These are phyloP conservation scores for Julus scanicus DNA, from an alignment of 2,888 invertebrate species.

Conservation along the genomic window DNA sequence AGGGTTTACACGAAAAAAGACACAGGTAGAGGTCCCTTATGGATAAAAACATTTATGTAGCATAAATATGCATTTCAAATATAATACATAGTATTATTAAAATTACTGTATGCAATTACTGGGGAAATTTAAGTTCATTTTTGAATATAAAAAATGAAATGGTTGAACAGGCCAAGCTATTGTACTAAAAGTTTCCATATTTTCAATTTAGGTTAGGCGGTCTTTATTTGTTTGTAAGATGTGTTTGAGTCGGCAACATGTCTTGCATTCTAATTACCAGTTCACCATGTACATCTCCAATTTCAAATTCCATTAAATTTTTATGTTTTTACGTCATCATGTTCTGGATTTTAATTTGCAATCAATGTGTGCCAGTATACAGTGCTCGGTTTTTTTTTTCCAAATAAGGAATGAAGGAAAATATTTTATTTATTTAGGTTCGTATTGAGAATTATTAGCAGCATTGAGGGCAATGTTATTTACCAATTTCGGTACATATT, in stretches of 20 bases:
- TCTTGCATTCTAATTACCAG: neutral
- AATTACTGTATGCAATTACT: too few species aligned
- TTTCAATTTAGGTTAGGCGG: too few species aligned
- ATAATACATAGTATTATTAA: too few species aligned
- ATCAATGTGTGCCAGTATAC: neutral
- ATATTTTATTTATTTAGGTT: neutral
- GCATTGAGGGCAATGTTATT: neutral
- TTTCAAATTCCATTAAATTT: neutral
- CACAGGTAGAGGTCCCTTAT: too few species aligned
- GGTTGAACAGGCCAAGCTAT: too few species aligned
- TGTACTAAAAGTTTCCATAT: too few species aligned
- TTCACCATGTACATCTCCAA: neutral
- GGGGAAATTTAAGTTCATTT: too few species aligned
- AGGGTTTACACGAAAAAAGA: too few species aligned
- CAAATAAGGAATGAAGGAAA: neutral
- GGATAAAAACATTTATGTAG: too few species aligned
- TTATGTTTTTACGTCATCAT: neutral
- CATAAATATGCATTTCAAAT: too few species aligned
- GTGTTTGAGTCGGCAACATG: neutral
- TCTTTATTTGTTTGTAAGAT: neutral
- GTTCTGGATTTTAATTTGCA: neutral
- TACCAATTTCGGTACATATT: neutral
- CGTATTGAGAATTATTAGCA: neutral
- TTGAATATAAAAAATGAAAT: too few species aligned
- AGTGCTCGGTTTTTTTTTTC: neutral